Percentiles rank a stretch among this genome's conserved stretches.
Evolutionary conservation across 2,888 invertebrate species (phyloP).

Genomic region (Priapulus caudatus): DNA sequence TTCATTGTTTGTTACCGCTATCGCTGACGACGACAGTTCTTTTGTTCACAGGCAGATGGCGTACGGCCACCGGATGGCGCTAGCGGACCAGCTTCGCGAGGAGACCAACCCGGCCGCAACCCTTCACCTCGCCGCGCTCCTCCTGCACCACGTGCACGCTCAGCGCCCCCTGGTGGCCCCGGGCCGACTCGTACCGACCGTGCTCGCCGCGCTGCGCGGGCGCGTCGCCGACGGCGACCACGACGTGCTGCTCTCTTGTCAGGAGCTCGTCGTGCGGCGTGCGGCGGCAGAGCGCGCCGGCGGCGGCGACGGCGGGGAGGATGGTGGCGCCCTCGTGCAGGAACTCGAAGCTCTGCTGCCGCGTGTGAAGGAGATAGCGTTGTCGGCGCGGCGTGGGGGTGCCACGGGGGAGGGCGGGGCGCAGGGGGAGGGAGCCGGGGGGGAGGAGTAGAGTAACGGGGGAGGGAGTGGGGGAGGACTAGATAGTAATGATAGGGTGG

Average conservation of each 20-base stretch:
- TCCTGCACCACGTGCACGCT: constrained; percentile 66
- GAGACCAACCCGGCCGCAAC: constrained; percentile 59
- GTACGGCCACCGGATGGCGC: constrained; percentile 62
- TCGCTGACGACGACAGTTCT: no score
- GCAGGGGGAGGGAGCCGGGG: no score
- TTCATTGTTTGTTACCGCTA: no score
- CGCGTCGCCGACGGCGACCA: constrained; percentile 55
- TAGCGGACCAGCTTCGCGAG: constrained; percentile 59
- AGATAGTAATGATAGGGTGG: no score
- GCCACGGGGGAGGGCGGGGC: no score
- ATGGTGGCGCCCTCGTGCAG: background rate
- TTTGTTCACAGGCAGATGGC: constrained; percentile 51
- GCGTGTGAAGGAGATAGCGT: background rate
- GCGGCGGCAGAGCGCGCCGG: background rate
- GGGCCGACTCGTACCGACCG: constrained; percentile 74
- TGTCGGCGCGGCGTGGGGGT: no score
- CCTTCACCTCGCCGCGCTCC: constrained; percentile 60
- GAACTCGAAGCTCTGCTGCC: background rate
- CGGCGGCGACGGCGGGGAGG: background rate
- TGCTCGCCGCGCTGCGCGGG: constrained; percentile 58
- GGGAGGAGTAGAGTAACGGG: no score
- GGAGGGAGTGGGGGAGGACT: no score
- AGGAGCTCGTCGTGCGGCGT: constrained; percentile 44
- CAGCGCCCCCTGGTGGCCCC: constrained; percentile 79
- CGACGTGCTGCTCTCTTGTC: constrained; percentile 53